phyloP scores from a whole-genome alignment of 2,888 invertebrate genomes.

The Lottia scabra region DNA sequence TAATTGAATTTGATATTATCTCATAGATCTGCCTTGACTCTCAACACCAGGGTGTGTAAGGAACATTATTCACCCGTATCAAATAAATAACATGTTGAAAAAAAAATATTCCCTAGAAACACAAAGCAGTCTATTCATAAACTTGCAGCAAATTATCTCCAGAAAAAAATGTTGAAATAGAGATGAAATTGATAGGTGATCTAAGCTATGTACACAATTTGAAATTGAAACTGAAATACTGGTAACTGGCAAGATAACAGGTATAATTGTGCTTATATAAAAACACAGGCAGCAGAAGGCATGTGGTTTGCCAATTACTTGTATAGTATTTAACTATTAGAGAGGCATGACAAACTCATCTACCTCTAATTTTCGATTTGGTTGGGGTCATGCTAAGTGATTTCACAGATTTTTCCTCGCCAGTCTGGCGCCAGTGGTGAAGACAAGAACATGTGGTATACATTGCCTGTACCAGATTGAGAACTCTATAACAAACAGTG shows the following conservation, averaged over 20 bases:
- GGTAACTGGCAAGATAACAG: neutral
- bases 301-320: conserved; percentile 39
- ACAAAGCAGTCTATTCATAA: too few relatives aligned
- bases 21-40: neutral
- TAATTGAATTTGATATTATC: neutral
- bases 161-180: too few relatives aligned
- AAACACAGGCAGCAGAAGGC: conserved; percentile 18
- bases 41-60: too few relatives aligned
- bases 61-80: too few relatives aligned
- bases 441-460: conserved; percentile 29
- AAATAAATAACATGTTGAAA: too few relatives aligned
- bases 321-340: conserved; percentile 42
- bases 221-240: too few relatives aligned
- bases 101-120: too few relatives aligned
- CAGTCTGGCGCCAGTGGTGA: conserved; percentile 34
- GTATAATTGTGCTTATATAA: conserved; percentile 8
- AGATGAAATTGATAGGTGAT: too few relatives aligned
- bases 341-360: conserved; percentile 34
- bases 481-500: conserved; percentile 22
- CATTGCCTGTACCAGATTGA: conserved; percentile 23
- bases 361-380: conserved; percentile 34
- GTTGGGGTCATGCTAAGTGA: conserved; percentile 33
- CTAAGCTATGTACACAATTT: too few relatives aligned
- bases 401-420: conserved; percentile 33
- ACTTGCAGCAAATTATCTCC: too few relatives aligned